Conservation (phyloP, 2,888 invertebrate species). For the Apamea monoglypha region DNA sequence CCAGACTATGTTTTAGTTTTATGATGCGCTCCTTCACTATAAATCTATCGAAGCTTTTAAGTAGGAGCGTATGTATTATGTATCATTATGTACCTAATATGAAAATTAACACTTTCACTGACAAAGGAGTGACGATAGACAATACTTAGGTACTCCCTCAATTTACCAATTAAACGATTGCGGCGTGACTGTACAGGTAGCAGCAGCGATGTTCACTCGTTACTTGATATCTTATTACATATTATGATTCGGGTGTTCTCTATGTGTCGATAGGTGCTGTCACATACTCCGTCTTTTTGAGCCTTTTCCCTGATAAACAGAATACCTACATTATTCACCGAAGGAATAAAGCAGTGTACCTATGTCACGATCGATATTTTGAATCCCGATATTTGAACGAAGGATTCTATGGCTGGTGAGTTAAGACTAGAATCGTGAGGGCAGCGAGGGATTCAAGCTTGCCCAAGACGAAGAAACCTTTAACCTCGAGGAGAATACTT, state of each 20-base stretch:
- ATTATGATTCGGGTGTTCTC: background rate
- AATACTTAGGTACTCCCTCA: background rate
- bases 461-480: too few species aligned
- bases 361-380: too few species aligned
- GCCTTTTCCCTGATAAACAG: background rate
- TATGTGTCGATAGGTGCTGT: background rate
- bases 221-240: too few species aligned
- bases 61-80: background rate
- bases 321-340: background rate
- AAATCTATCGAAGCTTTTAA: background rate
- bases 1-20: background rate
- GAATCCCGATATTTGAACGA: too few species aligned
- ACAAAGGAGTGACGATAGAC: background rate
- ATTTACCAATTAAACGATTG: background rate
- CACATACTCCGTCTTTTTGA: background rate
- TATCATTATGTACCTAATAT: background rate
- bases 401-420: too few species aligned
- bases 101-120: background rate
- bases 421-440: too few species aligned
- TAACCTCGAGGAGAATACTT: too few species aligned
- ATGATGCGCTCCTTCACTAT: conserved; percentile 8
- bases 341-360: background rate
- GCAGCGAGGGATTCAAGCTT: too few species aligned
- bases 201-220: too few species aligned
- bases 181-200: background rate